Conservation (phyloP, 2,888 invertebrate species). For the Lymantria dispar region DNA sequence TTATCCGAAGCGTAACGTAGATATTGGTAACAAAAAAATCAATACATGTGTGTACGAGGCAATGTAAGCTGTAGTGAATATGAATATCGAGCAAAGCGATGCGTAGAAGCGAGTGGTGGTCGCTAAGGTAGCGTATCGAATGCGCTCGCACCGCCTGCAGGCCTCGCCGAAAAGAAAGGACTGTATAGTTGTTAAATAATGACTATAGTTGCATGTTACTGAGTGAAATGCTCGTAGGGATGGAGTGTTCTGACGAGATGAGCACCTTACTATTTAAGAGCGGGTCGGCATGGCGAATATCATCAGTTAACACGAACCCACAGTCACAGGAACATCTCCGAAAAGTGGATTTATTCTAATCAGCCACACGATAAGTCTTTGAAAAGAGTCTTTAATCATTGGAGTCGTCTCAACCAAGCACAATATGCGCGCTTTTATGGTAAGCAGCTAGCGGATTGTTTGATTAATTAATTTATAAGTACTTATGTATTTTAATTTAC, state of each 20-base stretch:
- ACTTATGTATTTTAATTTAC: conserved; percentile 20
- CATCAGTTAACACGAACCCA: conserved; percentile 77
- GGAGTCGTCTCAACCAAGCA: conserved; percentile 48
- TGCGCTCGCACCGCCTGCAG: conserved; percentile 52
- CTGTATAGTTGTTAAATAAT: conserved; percentile 75
- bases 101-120: conserved; percentile 53
- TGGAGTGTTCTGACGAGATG: conserved; percentile 79
- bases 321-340: conserved; percentile 72
- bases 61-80: conserved; percentile 42
- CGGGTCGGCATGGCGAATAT: conserved; percentile 74
- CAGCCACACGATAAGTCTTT: conserved; percentile 33
- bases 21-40: conserved; percentile 33
- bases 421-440: conserved; percentile 78
- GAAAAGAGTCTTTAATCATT: conserved; percentile 43
- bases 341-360: conserved; percentile 53
- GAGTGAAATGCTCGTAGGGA: conserved; percentile 80
- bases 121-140: conserved; percentile 68
- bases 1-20: conserved; percentile 29
- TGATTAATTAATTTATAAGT: conserved; percentile 18
- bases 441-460: conserved; percentile 60
- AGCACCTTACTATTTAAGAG: conserved; percentile 80
- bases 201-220: conserved; percentile 75
- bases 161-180: conserved; percentile 79
- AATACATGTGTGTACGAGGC: conserved; percentile 18
- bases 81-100: conserved; percentile 22